Conservation (phyloP, 2,113 vertebrate species). For the Anoplopoma fimbria region DNA sequence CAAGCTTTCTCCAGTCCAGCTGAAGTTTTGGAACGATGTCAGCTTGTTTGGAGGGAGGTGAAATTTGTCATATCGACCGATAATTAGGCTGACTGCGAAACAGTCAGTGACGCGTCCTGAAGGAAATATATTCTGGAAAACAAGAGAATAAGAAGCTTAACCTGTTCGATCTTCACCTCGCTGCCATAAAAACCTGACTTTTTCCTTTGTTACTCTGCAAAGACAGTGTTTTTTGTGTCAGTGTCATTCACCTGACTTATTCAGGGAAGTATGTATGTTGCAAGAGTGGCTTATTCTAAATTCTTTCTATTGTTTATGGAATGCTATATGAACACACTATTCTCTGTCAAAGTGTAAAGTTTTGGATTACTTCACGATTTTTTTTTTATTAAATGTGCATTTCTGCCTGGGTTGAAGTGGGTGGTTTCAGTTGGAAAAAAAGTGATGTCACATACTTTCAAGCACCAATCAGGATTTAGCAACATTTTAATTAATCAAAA, state of each 20-base stretch:
- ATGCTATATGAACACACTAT: not conserved
- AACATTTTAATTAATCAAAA: not conserved
- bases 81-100: conserved; percentile 17
- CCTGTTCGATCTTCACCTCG: conserved; percentile 25
- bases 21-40: not conserved
- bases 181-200: not conserved
- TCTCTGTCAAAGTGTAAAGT: not conserved
- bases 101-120: not conserved
- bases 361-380: not conserved
- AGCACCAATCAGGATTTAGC: not conserved
- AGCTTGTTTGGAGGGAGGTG: conserved; percentile 6
- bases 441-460: not conserved
- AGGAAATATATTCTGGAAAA: not conserved
- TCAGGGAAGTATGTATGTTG: not conserved
- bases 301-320: not conserved
- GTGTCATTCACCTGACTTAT: not conserved
- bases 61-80: conserved; percentile 1
- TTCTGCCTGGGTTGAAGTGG: not conserved
- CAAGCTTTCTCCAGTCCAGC: not conserved
- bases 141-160: conserved; percentile 17
- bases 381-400: not conserved
- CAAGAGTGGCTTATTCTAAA: not conserved
- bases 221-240: conserved; percentile 1
- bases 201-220: conserved; percentile 23
- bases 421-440: not conserved